A percentile compares a stretch with the other conserved stretches of the same genome.
These are phyloP conservation scores for Megastigmus dorsalis DNA, from an alignment of 2,888 invertebrate genomes.

Conservation along the genomic window DNA sequence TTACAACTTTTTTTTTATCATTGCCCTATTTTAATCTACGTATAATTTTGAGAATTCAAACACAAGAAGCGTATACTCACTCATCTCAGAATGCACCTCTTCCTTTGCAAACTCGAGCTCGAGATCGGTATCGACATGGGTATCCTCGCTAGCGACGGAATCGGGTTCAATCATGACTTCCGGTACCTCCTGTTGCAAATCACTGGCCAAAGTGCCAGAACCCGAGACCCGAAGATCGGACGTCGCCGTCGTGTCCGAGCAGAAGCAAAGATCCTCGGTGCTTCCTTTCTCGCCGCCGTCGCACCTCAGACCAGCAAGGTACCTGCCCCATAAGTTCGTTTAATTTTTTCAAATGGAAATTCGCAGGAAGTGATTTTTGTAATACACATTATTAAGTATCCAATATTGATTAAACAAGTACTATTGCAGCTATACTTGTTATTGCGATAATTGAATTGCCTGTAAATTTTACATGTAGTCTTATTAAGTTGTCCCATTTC, in stretches of 20 bases:
- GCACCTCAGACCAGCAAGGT: constrained; percentile 68
- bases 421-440: too few relatives aligned
- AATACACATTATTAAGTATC: not conserved
- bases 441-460: not conserved
- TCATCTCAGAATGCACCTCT: constrained; percentile 57
- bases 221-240: not conserved
- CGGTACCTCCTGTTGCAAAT: not conserved
- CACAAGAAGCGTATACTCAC: constrained; percentile 56
- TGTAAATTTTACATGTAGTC: too few relatives aligned
- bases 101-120: constrained; percentile 62
- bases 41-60: not conserved
- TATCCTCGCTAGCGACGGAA: constrained; percentile 60
- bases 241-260: constrained; percentile 16
- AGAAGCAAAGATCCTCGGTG: constrained; percentile 57
- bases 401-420: too few relatives aligned
- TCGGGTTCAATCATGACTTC: not conserved
- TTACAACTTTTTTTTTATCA: too few relatives aligned
- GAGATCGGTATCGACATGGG: constrained; percentile 64
- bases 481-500: too few relatives aligned
- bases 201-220: not conserved
- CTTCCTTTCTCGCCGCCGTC: constrained; percentile 63
- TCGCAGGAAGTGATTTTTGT: too few relatives aligned
- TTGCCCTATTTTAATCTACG: not conserved
- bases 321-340: too few relatives aligned
- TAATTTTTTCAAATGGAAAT: too few relatives aligned